Evolutionary conservation across 2,113 vertebrate genomes (phyloP).

Genomic region (Thoracochromis brauschi): DNA sequence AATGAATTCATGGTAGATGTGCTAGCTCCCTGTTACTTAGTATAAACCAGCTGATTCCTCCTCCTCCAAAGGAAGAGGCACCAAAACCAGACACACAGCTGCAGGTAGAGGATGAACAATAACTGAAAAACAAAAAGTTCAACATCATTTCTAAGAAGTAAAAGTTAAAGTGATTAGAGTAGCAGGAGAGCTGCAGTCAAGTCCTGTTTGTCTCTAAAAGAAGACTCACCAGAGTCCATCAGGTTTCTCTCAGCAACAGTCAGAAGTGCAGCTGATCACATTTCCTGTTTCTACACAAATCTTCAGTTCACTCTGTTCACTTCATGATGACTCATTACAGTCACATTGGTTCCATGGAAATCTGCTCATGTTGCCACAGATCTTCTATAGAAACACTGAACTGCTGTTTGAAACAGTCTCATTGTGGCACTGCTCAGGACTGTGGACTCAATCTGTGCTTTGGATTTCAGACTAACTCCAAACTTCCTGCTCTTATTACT

Average conservation of each 20-base stretch:
- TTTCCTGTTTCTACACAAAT: neutral
- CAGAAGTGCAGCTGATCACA: neutral
- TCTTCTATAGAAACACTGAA: neutral
- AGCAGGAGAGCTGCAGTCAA: neutral
- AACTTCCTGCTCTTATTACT: neutral
- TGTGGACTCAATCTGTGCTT: neutral
- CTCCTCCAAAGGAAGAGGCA: neutral
- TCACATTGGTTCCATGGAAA: neutral
- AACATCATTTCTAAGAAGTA: neutral
- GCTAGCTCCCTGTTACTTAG: neutral
- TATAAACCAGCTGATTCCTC: neutral
- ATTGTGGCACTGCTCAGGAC: neutral
- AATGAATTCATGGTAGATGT: neutral
- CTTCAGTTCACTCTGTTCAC: neutral
- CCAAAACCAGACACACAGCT: neutral
- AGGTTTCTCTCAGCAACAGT: neutral
- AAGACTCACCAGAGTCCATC: neutral
- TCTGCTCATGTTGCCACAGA: neutral
- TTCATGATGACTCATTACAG: neutral
- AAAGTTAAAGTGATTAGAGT: neutral
- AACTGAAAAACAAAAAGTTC: neutral
- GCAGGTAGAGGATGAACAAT: neutral
- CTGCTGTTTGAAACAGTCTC: neutral
- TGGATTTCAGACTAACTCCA: neutral
- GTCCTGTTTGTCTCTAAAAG: neutral